Evolutionary conservation across 2,797 vertebrate genomes (phyloP).

Genomic region (Sebastes matsubarae): DNA sequence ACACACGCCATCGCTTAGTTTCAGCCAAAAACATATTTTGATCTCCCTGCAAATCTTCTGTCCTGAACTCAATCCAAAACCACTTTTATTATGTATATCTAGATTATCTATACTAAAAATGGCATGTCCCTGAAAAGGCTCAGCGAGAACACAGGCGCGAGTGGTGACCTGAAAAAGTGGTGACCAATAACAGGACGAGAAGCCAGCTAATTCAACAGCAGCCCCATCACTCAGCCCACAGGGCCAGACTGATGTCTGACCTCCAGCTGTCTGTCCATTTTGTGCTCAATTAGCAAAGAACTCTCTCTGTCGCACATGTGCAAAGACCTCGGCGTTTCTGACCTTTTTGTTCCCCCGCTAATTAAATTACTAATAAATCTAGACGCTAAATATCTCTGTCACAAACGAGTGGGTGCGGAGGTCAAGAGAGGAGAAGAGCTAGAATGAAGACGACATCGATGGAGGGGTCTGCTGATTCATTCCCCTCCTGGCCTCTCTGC

Average conservation of each 20-base stretch:
- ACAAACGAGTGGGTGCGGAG: constrained; percentile 33
- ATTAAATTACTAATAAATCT: constrained; percentile 72
- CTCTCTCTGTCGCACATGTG: constrained; percentile 42
- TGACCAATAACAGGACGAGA: constrained; percentile 49
- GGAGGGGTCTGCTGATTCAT: constrained; percentile 40
- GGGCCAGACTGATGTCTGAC: constrained; percentile 65
- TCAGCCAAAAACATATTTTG: constrained; percentile 54
- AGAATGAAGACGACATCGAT: neutral
- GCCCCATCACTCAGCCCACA: constrained; percentile 38
- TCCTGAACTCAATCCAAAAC: constrained; percentile 58
- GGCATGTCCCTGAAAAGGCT: constrained; percentile 59
- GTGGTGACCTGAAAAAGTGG: constrained; percentile 60
- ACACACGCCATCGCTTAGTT: constrained; percentile 17
- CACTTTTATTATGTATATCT: constrained; percentile 66
- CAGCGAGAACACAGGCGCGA: constrained; percentile 31
- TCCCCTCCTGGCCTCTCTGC: constrained; percentile 2
- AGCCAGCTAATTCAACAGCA: constrained; percentile 60
- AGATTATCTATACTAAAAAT: constrained; percentile 71
- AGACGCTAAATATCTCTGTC: constrained; percentile 40
- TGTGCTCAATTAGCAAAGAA: constrained; percentile 75
- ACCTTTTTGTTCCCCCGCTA: constrained; percentile 57
- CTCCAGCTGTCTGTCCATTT: constrained; percentile 76
- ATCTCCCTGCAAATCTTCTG: constrained; percentile 63
- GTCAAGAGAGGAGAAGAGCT: constrained; percentile 18
- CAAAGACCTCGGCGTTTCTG: constrained; percentile 40